Percentiles rank a stretch among this genome's conserved stretches.
phyloP scores from a whole-genome alignment of 2,888 invertebrate species.

The Caenorhabditis auriculariae region DNA sequence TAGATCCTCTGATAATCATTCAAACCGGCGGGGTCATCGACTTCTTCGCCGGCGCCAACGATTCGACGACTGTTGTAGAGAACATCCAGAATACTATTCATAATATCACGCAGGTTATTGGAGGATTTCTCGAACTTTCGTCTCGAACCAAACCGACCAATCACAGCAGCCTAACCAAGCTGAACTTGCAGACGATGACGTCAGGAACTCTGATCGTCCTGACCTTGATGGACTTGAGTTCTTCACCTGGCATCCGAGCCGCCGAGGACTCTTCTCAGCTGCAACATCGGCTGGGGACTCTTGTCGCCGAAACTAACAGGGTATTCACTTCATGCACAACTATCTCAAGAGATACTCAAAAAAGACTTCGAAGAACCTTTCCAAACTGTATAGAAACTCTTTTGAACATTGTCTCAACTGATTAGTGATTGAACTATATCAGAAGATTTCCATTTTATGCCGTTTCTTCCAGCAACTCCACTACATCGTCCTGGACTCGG shows the following conservation, averaged over 20 bases:
- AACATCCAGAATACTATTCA: conserved; percentile 40
- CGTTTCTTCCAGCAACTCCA: conserved; percentile 43
- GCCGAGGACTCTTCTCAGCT: conserved; percentile 44
- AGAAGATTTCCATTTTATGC: too few species aligned
- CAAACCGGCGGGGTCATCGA: conserved; percentile 53
- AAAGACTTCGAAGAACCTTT: neutral
- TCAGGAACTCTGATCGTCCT: conserved; percentile 46
- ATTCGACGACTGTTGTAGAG: conserved; percentile 36
- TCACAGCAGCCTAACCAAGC: too few species aligned
- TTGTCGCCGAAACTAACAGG: conserved; percentile 44
- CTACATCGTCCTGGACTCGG: conserved; percentile 41
- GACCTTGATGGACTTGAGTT: conserved; percentile 43
- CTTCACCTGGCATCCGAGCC: conserved; percentile 46
- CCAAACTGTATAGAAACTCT: neutral
- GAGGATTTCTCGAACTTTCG: neutral
- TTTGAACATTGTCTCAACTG: too few species aligned
- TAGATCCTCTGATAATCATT: conserved; percentile 47
- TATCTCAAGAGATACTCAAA: neutral
- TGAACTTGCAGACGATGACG: conserved; percentile 30
- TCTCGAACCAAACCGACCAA: too few species aligned
- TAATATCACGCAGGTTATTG: conserved; percentile 32
- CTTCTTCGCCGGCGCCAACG: conserved; percentile 50
- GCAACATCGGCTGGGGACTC: conserved; percentile 29
- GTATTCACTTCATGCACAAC: conserved; percentile 8
- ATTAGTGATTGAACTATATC: neutral